Conservation (phyloP, 2,113 vertebrate genomes). For the Sturnira hondurensis region DNA sequence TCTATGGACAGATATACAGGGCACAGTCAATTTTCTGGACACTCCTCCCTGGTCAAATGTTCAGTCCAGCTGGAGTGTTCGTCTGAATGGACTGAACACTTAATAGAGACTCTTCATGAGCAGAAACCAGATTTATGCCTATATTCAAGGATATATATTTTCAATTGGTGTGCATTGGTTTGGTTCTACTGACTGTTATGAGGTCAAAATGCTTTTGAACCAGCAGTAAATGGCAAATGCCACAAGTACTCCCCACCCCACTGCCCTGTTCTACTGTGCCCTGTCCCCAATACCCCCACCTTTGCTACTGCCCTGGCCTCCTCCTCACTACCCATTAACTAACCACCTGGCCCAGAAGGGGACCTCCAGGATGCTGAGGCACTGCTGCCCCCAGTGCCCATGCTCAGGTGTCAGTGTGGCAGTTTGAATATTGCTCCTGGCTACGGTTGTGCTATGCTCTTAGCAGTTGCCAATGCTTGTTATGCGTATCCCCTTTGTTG, state of each 20-base stretch:
- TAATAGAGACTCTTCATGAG: neutral
- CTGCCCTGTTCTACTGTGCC: too few relatives aligned
- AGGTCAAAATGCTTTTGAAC: neutral
- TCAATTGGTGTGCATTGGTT: neutral
- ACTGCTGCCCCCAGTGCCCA: fast-evolving
- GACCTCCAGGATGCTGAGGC: neutral
- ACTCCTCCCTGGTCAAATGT: neutral
- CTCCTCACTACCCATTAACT: neutral
- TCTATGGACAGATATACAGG: neutral
- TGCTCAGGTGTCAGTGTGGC: neutral
- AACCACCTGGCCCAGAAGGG: neutral
- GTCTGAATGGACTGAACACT: neutral
- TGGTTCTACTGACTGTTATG: neutral
- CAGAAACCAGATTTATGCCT: neutral
- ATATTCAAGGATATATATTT: neutral
- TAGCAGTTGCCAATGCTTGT: neutral
- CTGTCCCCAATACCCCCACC: too few relatives aligned
- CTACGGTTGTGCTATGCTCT: neutral
- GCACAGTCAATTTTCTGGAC: neutral
- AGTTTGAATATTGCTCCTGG: neutral
- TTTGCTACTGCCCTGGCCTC: neutral
- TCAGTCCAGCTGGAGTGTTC: neutral
- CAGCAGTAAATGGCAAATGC: neutral
- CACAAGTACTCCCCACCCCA: neutral
- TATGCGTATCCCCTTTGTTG: neutral